Conservation (phyloP, 1,140 invertebrate genomes). For the Branchinecta lindahli region DNA sequence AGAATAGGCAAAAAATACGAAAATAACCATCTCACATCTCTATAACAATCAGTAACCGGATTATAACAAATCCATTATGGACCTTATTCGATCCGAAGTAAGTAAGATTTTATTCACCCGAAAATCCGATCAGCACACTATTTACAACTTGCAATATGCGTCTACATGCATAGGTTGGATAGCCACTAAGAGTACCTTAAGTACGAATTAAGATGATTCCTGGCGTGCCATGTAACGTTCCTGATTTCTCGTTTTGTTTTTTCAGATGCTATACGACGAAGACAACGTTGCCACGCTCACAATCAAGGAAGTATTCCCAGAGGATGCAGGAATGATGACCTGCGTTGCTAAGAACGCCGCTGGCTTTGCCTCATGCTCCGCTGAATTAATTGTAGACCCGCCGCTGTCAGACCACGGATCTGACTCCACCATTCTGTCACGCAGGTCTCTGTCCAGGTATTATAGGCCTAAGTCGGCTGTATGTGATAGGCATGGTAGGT, state of each 20-base stretch:
- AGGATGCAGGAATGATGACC: constrained; percentile 91
- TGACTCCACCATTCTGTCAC: constrained; percentile 43
- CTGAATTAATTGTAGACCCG: constrained; percentile 70
- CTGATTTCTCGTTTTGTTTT: constrained; percentile 12
- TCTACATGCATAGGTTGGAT: too few species aligned
- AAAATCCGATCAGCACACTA: too few species aligned
- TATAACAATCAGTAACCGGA: too few species aligned
- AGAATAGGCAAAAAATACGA: too few species aligned
- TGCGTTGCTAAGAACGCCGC: constrained; percentile 89
- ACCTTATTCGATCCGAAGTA: too few species aligned
- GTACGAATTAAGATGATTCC: too few species aligned
- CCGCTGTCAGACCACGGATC: constrained; percentile 74
- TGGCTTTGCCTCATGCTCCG: constrained; percentile 79
- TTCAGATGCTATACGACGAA: constrained; percentile 79
- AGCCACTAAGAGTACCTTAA: too few species aligned
- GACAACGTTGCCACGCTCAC: constrained; percentile 72
- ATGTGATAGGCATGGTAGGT: neutral
- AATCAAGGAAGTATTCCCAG: constrained; percentile 87
- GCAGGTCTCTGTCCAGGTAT: constrained; percentile 25
- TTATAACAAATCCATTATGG: too few species aligned
- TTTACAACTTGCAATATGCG: too few species aligned
- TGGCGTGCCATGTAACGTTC: too few species aligned
- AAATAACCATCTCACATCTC: too few species aligned
- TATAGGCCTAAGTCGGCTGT: neutral
- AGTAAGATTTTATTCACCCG: too few species aligned